phyloP scores from a whole-genome alignment of 2,797 vertebrate species.

The Sardinella longiceps region DNA sequence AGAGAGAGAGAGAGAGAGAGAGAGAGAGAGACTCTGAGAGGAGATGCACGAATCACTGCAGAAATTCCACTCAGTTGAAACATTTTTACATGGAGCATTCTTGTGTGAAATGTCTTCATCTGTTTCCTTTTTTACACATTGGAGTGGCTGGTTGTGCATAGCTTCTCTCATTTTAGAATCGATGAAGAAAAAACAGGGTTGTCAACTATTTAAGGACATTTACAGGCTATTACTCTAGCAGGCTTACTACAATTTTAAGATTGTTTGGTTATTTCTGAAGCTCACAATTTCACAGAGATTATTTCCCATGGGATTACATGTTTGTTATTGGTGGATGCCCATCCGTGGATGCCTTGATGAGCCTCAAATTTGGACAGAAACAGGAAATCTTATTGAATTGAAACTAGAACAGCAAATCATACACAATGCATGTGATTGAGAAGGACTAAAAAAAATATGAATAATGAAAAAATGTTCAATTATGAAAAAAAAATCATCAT shows the following conservation, averaged over 20 bases:
- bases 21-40: slow-evolving; percentile 5
- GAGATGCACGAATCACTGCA: neutral
- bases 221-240: neutral
- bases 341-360: neutral
- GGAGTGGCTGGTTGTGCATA: neutral
- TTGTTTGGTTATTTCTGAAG: neutral
- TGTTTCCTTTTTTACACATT: neutral
- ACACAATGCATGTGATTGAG: neutral
- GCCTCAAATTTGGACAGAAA: neutral
- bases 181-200: neutral
- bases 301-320: neutral
- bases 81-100: neutral
- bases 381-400: neutral
- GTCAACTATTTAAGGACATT: neutral
- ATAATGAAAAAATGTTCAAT: neutral
- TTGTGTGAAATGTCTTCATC: neutral
- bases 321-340: neutral
- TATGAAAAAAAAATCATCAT: neutral
- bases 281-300: neutral
- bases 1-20: slow-evolving; percentile 31
- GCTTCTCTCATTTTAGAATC: neutral
- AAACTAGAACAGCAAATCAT: neutral
- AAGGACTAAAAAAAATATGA: neutral
- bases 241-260: neutral
- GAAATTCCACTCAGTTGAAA: neutral